Evolutionary conservation across 2,888 invertebrate genomes (phyloP).

Genomic region (Eudemis profundana): DNA sequence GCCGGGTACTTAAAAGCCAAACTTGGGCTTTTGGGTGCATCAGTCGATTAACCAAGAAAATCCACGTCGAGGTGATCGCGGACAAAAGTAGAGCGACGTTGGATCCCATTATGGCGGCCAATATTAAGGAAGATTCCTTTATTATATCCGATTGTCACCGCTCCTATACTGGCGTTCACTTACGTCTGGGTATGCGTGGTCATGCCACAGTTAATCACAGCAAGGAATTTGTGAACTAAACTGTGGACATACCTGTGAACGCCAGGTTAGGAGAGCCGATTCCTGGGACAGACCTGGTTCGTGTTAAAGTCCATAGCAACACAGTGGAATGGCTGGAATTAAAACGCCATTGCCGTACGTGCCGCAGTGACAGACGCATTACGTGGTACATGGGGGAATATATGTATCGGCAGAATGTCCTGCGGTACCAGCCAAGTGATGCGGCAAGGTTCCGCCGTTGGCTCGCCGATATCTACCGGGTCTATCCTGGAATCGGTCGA

Average conservation of each 20-base stretch:
- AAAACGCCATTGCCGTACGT: constrained; percentile 4
- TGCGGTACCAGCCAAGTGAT: not conserved
- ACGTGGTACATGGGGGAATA: constrained; percentile 16
- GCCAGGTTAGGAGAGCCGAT: not conserved
- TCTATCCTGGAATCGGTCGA: constrained; percentile 1
- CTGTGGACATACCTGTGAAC: not conserved
- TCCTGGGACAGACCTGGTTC: not conserved
- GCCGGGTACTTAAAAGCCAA: not conserved
- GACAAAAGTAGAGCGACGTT: not conserved
- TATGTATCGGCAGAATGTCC: constrained; percentile 17
- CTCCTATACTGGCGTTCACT: not conserved
- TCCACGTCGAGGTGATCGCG: not conserved
- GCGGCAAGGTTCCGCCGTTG: constrained; percentile 5
- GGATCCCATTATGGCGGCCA: constrained; percentile 11
- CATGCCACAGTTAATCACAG: constrained; percentile 18
- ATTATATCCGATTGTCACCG: constrained; percentile 11
- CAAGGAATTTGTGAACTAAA: not conserved
- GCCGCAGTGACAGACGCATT: not conserved
- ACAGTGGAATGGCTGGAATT: constrained; percentile 1
- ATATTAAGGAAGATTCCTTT: not conserved
- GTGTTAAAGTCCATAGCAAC: not conserved
- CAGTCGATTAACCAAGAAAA: not conserved
- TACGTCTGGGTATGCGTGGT: constrained; percentile 1
- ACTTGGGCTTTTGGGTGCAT: constrained; percentile 8
- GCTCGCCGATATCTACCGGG: not conserved